Conservation (phyloP, 2,113 vertebrate genomes). For the Athene cunicularia region DNA sequence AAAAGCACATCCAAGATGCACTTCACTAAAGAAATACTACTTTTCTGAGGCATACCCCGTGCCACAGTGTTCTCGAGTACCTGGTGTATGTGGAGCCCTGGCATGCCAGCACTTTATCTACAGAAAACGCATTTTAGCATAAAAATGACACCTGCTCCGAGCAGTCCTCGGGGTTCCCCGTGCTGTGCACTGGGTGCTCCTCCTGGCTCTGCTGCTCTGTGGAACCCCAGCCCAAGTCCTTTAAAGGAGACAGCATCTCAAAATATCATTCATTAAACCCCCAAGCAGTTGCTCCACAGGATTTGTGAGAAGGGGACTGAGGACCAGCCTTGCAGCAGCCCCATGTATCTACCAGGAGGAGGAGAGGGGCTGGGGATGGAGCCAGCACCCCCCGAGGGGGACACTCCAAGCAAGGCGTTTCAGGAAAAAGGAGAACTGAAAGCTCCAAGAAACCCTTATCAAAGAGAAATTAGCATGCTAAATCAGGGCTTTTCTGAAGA, state of each 20-base stretch:
- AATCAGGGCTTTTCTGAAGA: background rate
- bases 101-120: accelerated
- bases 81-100: too few species aligned
- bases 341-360: background rate
- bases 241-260: background rate
- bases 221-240: background rate
- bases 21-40: accelerated
- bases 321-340: background rate
- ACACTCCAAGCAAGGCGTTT: background rate
- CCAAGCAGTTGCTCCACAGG: background rate
- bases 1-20: background rate
- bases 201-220: background rate
- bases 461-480: background rate
- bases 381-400: background rate
- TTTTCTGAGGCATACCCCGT: accelerated
- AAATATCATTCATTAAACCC: background rate
- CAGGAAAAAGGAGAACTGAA: background rate
- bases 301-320: background rate
- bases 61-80: accelerated
- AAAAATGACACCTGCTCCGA: background rate
- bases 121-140: background rate
- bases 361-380: background rate
- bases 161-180: background rate
- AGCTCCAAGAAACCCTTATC: background rate
- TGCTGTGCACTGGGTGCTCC: background rate